Evolutionary conservation across 2,888 invertebrate genomes (phyloP).

Genomic region (Acleris cristana): DNA sequence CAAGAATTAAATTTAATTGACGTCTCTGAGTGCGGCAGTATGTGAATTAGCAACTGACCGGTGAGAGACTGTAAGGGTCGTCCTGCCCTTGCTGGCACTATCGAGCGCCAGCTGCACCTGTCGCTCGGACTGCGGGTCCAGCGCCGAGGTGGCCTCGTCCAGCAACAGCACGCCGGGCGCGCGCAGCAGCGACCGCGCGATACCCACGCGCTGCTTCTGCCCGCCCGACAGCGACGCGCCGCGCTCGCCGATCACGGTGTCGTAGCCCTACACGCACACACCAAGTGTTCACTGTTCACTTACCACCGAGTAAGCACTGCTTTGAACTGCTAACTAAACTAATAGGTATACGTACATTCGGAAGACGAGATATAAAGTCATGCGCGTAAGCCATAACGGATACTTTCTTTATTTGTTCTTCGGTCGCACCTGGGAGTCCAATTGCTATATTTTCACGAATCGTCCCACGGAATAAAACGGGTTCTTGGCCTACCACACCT

Average conservation of each 20-base stretch:
- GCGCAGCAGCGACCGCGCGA: conserved; percentile 90
- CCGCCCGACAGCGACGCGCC: conserved; percentile 93
- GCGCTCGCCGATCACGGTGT: conserved; percentile 91
- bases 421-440: conserved; percentile 83
- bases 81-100: conserved; percentile 87
- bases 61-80: conserved; percentile 89
- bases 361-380: conserved; percentile 85
- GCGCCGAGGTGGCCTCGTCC: conserved; percentile 93
- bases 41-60: conserved; percentile 54
- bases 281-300: not conserved
- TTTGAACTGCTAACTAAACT: too few relatives aligned
- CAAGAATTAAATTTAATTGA: too few relatives aligned
- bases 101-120: conserved; percentile 92
- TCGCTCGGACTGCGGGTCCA: conserved; percentile 91
- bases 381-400: conserved; percentile 87
- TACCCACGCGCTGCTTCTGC: conserved; percentile 93
- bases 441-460: conserved; percentile 85
- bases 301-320: too few relatives aligned
- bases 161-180: conserved; percentile 89
- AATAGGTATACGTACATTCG: conserved; percentile 74
- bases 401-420: conserved; percentile 84
- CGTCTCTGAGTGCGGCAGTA: too few relatives aligned
- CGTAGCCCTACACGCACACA: conserved; percentile 83
- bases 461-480: conserved; percentile 88
- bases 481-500: conserved; percentile 90